A percentile compares a stretch with the other conserved stretches of the same genome.
These are phyloP conservation scores for Bilobella aurantiaca DNA, from an alignment of 1,140 invertebrate genomes.

Conservation along the genomic window DNA sequence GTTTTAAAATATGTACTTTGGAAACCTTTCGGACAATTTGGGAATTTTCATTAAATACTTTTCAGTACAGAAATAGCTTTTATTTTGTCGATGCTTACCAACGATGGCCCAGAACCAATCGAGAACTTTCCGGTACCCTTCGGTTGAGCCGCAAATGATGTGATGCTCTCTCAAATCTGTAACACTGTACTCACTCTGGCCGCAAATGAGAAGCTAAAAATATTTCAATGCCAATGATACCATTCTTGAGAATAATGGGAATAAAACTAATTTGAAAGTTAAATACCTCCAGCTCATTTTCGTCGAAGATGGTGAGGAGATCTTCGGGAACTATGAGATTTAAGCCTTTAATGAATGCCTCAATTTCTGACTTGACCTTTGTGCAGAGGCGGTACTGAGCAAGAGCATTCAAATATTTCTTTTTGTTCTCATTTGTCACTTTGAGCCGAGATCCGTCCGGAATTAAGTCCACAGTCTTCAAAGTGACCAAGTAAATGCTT, in stretches of 20 bases:
- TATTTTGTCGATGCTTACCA: background rate
- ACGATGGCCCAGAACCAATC: conserved; percentile 80
- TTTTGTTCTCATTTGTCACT: conserved; percentile 66
- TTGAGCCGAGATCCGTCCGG: conserved; percentile 57
- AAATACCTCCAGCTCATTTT: conserved; percentile 82
- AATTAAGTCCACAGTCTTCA: conserved; percentile 56
- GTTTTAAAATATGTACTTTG: too few relatives aligned
- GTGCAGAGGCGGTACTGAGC: conserved; percentile 77
- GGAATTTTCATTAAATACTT: background rate
- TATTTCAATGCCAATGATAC: conserved; percentile 2
- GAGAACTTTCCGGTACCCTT: conserved; percentile 70
- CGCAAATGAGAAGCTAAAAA: conserved; percentile 72
- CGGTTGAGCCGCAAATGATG: conserved; percentile 68
- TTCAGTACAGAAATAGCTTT: background rate
- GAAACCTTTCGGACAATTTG: too few relatives aligned
- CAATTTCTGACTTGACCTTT: conserved; percentile 69
- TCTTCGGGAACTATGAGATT: conserved; percentile 79
- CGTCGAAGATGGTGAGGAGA: conserved; percentile 86
- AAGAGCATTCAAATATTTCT: conserved; percentile 74
- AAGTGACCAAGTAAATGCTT: conserved; percentile 6
- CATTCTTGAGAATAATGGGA: background rate
- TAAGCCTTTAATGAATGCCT: conserved; percentile 76
- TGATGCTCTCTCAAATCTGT: conserved; percentile 80
- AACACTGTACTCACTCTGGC: conserved; percentile 83
- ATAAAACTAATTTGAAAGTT: background rate